These are phyloP conservation scores for Haliclona indistincta DNA, from an alignment of 37 sponge, comb jelly and placozoan genomes.

Conservation along the genomic window DNA sequence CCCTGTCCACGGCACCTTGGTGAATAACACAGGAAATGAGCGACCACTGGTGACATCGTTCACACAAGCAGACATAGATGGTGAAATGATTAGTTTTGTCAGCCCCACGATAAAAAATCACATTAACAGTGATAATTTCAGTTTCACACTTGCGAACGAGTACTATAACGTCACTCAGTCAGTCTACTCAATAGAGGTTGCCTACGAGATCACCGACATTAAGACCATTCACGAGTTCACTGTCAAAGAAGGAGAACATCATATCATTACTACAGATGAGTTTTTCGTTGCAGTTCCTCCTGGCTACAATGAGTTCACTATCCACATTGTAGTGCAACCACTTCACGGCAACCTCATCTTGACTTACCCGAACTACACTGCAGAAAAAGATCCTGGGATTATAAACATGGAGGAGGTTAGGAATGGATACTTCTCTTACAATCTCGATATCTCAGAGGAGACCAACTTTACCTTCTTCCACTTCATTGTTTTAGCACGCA, in stretches of 20 bases:
- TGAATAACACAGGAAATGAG: too few relatives aligned
- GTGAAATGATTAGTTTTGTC: conserved; percentile 19
- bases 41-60: conserved; percentile 38
- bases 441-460: conserved; percentile 14
- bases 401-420: conserved; percentile 12
- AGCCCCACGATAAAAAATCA: neutral
- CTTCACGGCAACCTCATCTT: conserved; percentile 7
- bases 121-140: conserved; percentile 56
- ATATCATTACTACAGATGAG: conserved; percentile 21
- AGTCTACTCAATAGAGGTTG: too few relatives aligned
- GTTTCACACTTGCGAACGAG: conserved; percentile 26
- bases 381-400: neutral
- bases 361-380: too few relatives aligned
- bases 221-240: conserved; percentile 23
- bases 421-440: conserved; percentile 21
- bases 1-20: conserved; percentile 49
- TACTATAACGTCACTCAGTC: conserved; percentile 7
- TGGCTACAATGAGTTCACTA: conserved; percentile 8
- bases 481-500: conserved; percentile 14
- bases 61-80: conserved; percentile 42
- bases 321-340: neutral
- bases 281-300: conserved; percentile 32
- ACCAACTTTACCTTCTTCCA: conserved; percentile 36
- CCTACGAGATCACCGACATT: conserved; percentile 30
- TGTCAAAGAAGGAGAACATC: conserved; percentile 11